Evolutionary conservation across 1,140 invertebrate genomes (phyloP), one percentile per base, ranked within the genome.

Genomic region (Caenorhabditis brenneri): DNA sequence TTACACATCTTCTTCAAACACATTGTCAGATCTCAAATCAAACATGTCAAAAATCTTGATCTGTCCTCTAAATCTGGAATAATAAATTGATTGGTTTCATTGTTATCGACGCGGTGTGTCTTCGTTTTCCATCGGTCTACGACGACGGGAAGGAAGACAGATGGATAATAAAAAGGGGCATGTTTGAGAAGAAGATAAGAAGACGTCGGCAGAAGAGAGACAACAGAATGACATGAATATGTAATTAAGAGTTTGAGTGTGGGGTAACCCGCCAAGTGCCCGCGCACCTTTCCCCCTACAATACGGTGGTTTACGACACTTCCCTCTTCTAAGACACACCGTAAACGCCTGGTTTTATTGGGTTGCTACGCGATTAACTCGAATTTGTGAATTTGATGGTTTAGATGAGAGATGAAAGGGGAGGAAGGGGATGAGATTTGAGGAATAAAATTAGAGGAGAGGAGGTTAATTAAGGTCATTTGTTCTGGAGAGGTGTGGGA

Each of bases 201-300:
- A 55, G 19, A 36, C 58, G 29, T 65, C 58, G 58, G 58, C 58
- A 65, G 58, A 65, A 65, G 42, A 46, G 24, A 39, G n/a, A n/a
- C n/a, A n/a, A n/a, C n/a, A 58, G 53, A 58, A 74, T 74, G 36
- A 74, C 36, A 74, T 74, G 65, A 74, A 74, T 74, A 74, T 74
- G 65, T 74, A 74, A 74, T 74, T 74, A 74, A 74, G 36, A 74
- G 65, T 74, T 74, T 24, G n/a, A n/a, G n/a, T 74, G 58, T 9
- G 65, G 65, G 33, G 58, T 55, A 55, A 39, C 33, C 31, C 15
- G 3, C 31, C 7, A 19, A n/a, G 24, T 19, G 58, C 12, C 22
- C 24, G 36, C 36, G 65, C 36, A 42, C 36, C 65, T 42, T n/a
- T n/a, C n/a, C n/a, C n/a, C n/a, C n/a, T n/a, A n/a, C 36, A 74